Evolutionary conservation across 2,888 invertebrate genomes (phyloP), one percentile per base, ranked within the genome.

Genomic region (Stenoptilia bipunctidactyla): DNA sequence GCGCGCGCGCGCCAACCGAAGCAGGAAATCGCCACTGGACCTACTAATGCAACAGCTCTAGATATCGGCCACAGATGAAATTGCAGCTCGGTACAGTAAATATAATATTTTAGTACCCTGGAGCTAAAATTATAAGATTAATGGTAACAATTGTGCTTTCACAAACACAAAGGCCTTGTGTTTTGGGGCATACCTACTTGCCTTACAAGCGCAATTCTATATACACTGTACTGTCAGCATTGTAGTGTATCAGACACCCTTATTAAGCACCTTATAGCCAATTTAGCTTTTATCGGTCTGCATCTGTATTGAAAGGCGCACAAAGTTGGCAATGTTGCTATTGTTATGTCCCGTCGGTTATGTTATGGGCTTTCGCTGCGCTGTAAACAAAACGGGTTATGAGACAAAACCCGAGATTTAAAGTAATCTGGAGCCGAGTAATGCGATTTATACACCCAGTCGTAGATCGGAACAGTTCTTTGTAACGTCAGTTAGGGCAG

Each of bases 321-420:
- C 57, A 56, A 56, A 60, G 52, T 58, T 60, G 57, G 50, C 55
- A 56, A 58, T 56, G 51, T 58, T 44, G 57, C 71, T 68, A 74
- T 77, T 75, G 75, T 75, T 72, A 58, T 74, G 76, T 76, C 76
- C 64, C 68, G 52, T 53, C 53, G 49, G 57, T 59, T 66, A 67
- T 63, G 62, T 30, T 30, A 30, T 10, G 30, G 30, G 55, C 52
- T 46, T 56, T 49, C 49, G 53, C 53, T 50, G 50, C 50, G 60
- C 59, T 66, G 61, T 68, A 67, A 69, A 69, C 65, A 64, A 66
- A 66, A 69, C 70, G 56, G 64, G 64, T 65, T 66, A 65, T 66
- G 66, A 62, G 65, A 63, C 63, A 65, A 62, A 56, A 60, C 56
- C 51, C 50, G 46, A 53, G 50, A 61, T 70, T 59, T 72, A 74